Percentiles rank a stretch among this genome's conserved stretches.
Evolutionary conservation across 1,140 invertebrate species (phyloP).

Genomic region (Brachionus rotundiformis): DNA sequence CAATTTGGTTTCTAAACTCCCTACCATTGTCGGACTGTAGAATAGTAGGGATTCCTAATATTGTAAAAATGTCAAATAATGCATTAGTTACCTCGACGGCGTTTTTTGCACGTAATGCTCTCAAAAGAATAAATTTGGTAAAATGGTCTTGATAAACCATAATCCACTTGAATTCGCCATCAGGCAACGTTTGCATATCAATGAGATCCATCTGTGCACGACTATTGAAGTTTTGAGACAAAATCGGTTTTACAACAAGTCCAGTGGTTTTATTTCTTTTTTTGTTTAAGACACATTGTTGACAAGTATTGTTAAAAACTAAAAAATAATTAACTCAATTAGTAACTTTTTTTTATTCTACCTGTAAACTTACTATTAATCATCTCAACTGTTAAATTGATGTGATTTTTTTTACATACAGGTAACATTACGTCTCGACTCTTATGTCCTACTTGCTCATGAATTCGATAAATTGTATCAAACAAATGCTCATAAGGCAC

Average conservation of each 20-base stretch:
- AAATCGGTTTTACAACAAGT: slow-evolving; percentile 45
- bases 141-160: slow-evolving; percentile 54
- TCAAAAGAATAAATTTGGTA: slow-evolving; percentile 53
- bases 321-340: not conserved
- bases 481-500: not conserved
- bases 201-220: slow-evolving; percentile 52
- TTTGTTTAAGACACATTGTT: slow-evolving; percentile 52
- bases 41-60: no score
- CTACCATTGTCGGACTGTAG: no score
- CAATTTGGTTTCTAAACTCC: no score
- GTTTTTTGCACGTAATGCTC: not conserved
- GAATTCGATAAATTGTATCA: slow-evolving; percentile 1
- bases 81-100: not conserved
- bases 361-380: not conserved
- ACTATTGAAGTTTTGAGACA: slow-evolving; percentile 52
- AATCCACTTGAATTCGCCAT: slow-evolving; percentile 53
- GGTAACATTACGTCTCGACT: slow-evolving; percentile 1
- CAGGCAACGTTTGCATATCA: slow-evolving; percentile 53
- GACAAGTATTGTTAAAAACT: slow-evolving; percentile 48
- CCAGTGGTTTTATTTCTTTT: slow-evolving; percentile 42
- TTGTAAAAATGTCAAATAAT: slow-evolving; percentile 54
- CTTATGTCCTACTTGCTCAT: not conserved
- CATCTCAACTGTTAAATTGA: not conserved
- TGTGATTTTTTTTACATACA: not conserved
- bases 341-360: not conserved